Evolutionary conservation across 2,113 vertebrate species (phyloP), one percentile per base, ranked within the genome.

Genomic region (Rhinichthys klamathensis): DNA sequence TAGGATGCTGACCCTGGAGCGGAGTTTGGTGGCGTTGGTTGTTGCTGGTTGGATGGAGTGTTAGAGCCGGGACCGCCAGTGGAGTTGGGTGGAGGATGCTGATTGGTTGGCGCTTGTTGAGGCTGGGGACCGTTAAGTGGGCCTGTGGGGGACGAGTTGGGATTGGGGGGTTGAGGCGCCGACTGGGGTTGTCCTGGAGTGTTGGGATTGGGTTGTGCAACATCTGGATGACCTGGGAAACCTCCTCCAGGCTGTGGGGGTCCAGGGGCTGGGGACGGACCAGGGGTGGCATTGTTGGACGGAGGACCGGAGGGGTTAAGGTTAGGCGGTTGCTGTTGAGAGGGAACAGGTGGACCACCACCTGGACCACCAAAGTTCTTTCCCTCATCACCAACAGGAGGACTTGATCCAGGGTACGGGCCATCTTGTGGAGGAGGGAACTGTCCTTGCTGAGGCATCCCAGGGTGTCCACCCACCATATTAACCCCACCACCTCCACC

Each of bases 371-470:
- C 92, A 90, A 95, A 95, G 90, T 92, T 94, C 87, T 95, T 95
- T 60, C 93, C 94, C 85, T 95, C 95, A 80, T 95, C 95, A 5
- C 87, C 93, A 54, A 94, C 92, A 15, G 95, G 95, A 0, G 95
- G 93, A 87, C 95, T 94, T 44, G 95, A 94, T 13, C 94, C 95
- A n/a, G 93, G 92, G 82, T 95, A 95, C 2, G 95, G 93, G 15
- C 94, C 93, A 75, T 95, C 95, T 74, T 95, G 97, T 44, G 94
- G 93, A 63, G 96, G 92, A 13, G 96, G 95, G 2, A 97, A 97
- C 63, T 97, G 97, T 92, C 96, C 97, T 88, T 97, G 98, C 67
- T 97, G 97, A 44, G 96, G 96, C 51, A 94, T 92, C 4, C 95
- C 91, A 12, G 96, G 95, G 63, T 97, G 95, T 15, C 94, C 92